Base-by-base conservation (phyloP, 2,888 invertebrate genomes). In the Synergus gifuensis region DNA sequence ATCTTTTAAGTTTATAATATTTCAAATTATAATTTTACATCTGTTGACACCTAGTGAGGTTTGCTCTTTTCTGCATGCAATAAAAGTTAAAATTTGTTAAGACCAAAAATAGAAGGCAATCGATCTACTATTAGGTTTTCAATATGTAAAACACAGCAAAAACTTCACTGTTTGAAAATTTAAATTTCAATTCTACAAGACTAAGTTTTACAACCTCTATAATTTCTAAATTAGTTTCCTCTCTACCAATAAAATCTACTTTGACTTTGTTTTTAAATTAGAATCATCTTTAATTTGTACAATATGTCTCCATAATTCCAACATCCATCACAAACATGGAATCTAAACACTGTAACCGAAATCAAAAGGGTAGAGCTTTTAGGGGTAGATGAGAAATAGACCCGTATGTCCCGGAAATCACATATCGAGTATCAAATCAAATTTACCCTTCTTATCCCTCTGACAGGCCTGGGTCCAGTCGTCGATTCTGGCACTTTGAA, bases 381-480 rank as follows among this genome's bases (percentile, higher is more conserved):
- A 64, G 66, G n/a, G 18, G 58, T 44, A 54, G n/a, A 42, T 14
- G 62, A 49, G 64, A 63, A 22, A 40, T 22, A 9, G 22, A 58
- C 11, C 18, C 46, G 62, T 62, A 60, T 76, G 44, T 63, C 62
- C 77, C 62, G 67, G 77, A 77, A 46, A 79, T 78, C 60, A 60
- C 28, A 62, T 60, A 79, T 73, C 77, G 54, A 28, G 22, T 77
- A 76, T 77, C 69, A 67, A 79, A 77, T 79, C 16, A 40, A 78
- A 78, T 78, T 81, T 78, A 81, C 78, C 78, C 78, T 76, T 76
- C 64, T 76, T 78, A 78, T 28, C 36, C 49, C 22, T 69, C 22
- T 69, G 62, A 12, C 36, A 36, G 54, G 9, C 54, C 49, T 2
- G n/a, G 54, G 36, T 49, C 49, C 54, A 9, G 16, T 54, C 16